Evolutionary conservation across 30 jellyfish, hydroid and myxozoan genomes (phyloP).

Genomic region (Chrysaora quinquecirrha): DNA sequence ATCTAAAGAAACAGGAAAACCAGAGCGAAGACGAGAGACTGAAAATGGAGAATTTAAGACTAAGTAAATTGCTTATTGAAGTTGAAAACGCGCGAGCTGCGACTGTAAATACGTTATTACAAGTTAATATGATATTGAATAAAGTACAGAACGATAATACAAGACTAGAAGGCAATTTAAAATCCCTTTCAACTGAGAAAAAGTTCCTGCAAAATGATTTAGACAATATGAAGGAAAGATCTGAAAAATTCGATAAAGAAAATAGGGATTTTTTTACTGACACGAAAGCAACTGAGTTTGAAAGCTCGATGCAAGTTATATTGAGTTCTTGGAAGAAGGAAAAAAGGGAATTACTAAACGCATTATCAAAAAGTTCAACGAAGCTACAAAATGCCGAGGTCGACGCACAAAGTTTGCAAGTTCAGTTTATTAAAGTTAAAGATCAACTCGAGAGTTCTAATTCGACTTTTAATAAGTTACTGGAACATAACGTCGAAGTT

Average conservation of each 20-base stretch:
- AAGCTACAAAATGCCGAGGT: conserved; percentile 69
- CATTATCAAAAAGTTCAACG: conserved; percentile 55
- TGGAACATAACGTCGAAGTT: conserved; percentile 75
- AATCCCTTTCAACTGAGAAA: conserved; percentile 67
- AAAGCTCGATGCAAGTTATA: conserved; percentile 68
- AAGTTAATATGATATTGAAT: conserved; percentile 70
- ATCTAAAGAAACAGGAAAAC: conserved; percentile 1
- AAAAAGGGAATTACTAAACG: conserved; percentile 69
- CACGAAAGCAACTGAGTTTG: conserved; percentile 68
- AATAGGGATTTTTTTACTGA: conserved; percentile 42
- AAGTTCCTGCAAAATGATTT: conserved; percentile 47
- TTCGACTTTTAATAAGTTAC: conserved; percentile 61
- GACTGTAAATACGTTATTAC: conserved; percentile 86
- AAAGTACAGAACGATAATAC: conserved; percentile 83
- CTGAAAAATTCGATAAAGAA: conserved; percentile 25
- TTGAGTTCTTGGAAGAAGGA: conserved; percentile 79
- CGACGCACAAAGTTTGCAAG: conserved; percentile 80
- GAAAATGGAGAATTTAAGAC: conserved; percentile 86
- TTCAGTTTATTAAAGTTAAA: conserved; percentile 74
- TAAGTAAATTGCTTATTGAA: conserved; percentile 71
- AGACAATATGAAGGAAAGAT: conserved; percentile 42
- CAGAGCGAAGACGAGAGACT: conserved; percentile 5
- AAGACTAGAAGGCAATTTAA: conserved; percentile 70
- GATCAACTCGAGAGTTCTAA: conserved; percentile 87
- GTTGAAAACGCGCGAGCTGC: conserved; percentile 90